These are phyloP conservation scores for Hydroisotoma schaefferi DNA, from an alignment of 2,888 invertebrate genomes.

Conservation along the genomic window DNA sequence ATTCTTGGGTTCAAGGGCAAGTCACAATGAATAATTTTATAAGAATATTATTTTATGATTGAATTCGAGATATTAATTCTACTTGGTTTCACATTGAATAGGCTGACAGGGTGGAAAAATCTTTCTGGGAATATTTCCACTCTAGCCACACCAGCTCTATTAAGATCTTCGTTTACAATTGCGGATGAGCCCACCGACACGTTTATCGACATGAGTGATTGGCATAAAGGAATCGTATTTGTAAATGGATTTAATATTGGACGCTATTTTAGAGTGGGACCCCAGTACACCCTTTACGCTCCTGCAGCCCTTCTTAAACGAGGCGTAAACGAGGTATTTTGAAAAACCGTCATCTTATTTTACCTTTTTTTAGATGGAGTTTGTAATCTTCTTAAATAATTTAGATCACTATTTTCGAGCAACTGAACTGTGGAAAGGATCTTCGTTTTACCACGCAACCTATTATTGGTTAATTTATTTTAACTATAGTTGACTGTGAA, in stretches of 20 bases:
- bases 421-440: no score
- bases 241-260: conserved; percentile 83
- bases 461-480: no score
- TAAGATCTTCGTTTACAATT: conserved; percentile 55
- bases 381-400: no score
- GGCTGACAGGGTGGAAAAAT: conserved; percentile 8
- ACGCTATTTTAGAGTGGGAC: conserved; percentile 78
- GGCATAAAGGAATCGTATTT: conserved; percentile 74
- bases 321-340: no score
- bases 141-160: conserved; percentile 56
- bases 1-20: conserved; percentile 52
- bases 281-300: no score
- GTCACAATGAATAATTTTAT: no score
- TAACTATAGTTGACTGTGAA: no score
- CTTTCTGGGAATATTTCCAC: conserved; percentile 3
- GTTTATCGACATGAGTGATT: conserved; percentile 71
- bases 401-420: no score
- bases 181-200: conserved; percentile 63
- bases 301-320: conserved; percentile 68
- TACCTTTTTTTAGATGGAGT: no score
- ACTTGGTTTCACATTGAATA: neutral
- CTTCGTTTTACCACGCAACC: no score
- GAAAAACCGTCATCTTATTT: no score
- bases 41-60: neutral
- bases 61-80: neutral